Conservation (phyloP, 2,797 vertebrate genomes). For the Emys orbicularis region DNA sequence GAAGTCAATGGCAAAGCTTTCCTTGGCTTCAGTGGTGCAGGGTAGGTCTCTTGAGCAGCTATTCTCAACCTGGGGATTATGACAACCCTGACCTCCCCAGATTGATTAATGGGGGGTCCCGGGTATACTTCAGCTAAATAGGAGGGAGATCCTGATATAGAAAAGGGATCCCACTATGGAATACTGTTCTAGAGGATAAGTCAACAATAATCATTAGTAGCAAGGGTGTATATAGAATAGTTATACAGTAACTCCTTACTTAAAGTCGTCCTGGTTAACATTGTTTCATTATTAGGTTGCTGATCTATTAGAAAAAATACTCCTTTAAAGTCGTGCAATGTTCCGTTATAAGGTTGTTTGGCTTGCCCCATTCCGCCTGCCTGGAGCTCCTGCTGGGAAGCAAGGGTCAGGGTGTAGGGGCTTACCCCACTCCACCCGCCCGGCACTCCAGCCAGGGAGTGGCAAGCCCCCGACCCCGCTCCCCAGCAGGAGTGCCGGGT, state of each 20-base stretch:
- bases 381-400: too few species aligned
- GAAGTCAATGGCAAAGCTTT: slow-evolving; percentile 2
- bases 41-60: background rate
- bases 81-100: slow-evolving; percentile 4
- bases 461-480: too few species aligned
- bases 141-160: slow-evolving; percentile 22
- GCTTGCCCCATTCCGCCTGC: too few species aligned
- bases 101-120: slow-evolving; percentile 35
- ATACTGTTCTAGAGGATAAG: background rate
- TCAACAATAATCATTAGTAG: slow-evolving; percentile 13
- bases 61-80: background rate
- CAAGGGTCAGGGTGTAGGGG: too few species aligned
- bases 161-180: background rate
- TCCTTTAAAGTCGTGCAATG: too few species aligned
- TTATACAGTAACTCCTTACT: background rate
- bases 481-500: too few species aligned
- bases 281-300: too few species aligned
- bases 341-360: too few species aligned
- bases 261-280: too few species aligned
- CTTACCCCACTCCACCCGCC: too few species aligned
- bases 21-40: background rate
- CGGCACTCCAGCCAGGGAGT: too few species aligned
- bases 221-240: slow-evolving; percentile 38
- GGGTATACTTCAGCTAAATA: slow-evolving; percentile 25
- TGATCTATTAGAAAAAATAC: too few species aligned